Base-by-base conservation (phyloP, 92 coral and sea anemone species). In the Hydrozoanthus gracilis region DNA sequence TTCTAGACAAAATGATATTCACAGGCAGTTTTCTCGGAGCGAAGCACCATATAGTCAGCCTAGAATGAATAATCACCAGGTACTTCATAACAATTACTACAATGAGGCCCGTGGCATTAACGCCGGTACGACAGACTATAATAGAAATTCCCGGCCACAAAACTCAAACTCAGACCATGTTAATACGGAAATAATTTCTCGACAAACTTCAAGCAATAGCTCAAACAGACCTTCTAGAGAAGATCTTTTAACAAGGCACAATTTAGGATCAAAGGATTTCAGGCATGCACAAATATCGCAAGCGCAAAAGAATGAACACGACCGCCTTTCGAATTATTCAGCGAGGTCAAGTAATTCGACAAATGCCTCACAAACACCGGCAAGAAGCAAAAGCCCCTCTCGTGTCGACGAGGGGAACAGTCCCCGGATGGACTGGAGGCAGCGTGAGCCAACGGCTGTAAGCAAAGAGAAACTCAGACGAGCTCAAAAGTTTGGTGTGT, bases 391-490 rank as follows among this genome's bases (percentile, higher is more conserved):
- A 5, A 51, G 60, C 7, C 73, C 85, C 7, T 39, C 9, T 4
- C 48, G 64, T 17, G 85, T 10, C 5, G 48, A 17, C 44, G 56
- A 80, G 27, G 48, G 35, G n/a, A 47, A 18, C 13, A 45, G 50
- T 2, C 48, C 85, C 47, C 73, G 56, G 3, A 6, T 12, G 35
- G 48, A 44, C 74, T 80, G 74, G 74, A 15, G 13, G 4, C 69
- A 51, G 4, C 11, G 60, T 4, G 85, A 80, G 17, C 73, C 54
- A 48, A 5, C 61, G 5, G 85, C 64, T 16, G 20, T 80, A 8
- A 66, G 70, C 44, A 67, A 80, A 62, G 85, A 80, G 35, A 80
- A 80, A 35, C 85, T 80, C 44, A 65, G 85, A 18, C 55, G 85
- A 15, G 85, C 66, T 47, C 72, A 80, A 66, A 66, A 70, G 73